Base-by-base conservation (phyloP, 2,888 invertebrate species). In the Strigamia maritima region DNA sequence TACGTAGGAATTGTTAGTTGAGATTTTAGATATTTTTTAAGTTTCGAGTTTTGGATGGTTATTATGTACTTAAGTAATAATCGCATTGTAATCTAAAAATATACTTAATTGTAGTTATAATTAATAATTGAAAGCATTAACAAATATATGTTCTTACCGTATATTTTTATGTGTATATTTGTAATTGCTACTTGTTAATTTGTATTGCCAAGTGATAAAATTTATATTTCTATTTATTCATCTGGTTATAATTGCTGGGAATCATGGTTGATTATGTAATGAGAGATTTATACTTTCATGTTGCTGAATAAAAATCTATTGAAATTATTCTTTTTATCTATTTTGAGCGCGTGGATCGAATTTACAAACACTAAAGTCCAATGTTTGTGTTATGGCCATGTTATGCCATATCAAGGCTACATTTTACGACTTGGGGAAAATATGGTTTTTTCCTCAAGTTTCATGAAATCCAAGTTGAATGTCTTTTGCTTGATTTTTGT, bases 251-350 rank as follows among this genome's bases (percentile, higher is more conserved):
- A 22, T 60, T 19, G 22, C n/a, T 60, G 60, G 60, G 60, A 60
- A 19, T 60, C 24, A 60, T 60, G 60, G 60, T 60, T 60, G 24
- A 60, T 60, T 60, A 60, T 60, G 60, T 60, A 60, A 60, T 24
- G 19, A 60, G 60, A 60, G 60, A 60, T 60, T 60, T 60, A 60
- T 19, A 60, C 60, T 60, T 60, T 19, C 60, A 60, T 22, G 60
- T 60, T 16, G 19, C 22, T 10, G 24, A 60, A 60, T 60, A 54
- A 60, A 31, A 60, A 10, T 60, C 60, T 60, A 60, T 60, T 60
- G 60, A 19, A 60, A 60, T 19, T 12, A 24, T 8, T n/a, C 3
- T 54, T 54, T 19, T 60, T 60, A 22, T 60, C 24, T 19, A 8
- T 16, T 19, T 19, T 2, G 4, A n/a, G n/a, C n/a, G n/a, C n/a